Evolutionary conservation across 2,888 invertebrate genomes (phyloP), one percentile per base, ranked within the genome.

Genomic region (Dorcus hopei): DNA sequence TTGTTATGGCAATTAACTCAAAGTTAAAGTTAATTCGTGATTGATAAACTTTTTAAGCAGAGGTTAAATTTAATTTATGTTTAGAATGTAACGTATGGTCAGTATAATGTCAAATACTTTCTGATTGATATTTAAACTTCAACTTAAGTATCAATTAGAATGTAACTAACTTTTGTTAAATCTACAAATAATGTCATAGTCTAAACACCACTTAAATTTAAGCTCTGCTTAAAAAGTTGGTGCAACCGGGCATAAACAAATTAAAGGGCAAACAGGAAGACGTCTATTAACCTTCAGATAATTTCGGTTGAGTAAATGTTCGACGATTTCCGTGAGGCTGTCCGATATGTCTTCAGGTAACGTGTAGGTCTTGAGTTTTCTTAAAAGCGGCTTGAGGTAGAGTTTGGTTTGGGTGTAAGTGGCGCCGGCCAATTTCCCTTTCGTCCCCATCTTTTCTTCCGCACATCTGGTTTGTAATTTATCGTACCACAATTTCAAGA

Each of bases 311-410:
- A 97, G 79, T 65, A 96, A 82, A 80, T 91, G 90, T 70, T 90
- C 90, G 0, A 93, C 89, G 56, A 97, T 97, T 76, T 95, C 94
- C 51, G 93, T 91, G 54, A 99, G 83, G 77, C 97, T 96, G 72
- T 96, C 96, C 49, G 95, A 87, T 72, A 99, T 97, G 73, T 98
- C 98, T 77, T 95, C 95, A 0, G 95, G 94, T n/a, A 95, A 79
- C 3, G 89, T 90, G 73, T 91, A 90, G 68, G 89, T 91, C 74
- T 93, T 94, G 8, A 98, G 79, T 75, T 95, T 95, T 54, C 93
- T 85, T 68, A 97, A 86, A 42, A 99, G 79, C 0, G 98, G 98
- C 73, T 95, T 95, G 41, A 99, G 82, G 74, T 99, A 98, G 38
- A 91, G 90, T 75, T 92, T 89, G 0, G 96, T 97, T 80, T 99